phyloP scores from a whole-genome alignment of 2,113 vertebrate genomes.

The Aspiorhynchus laticeps region DNA sequence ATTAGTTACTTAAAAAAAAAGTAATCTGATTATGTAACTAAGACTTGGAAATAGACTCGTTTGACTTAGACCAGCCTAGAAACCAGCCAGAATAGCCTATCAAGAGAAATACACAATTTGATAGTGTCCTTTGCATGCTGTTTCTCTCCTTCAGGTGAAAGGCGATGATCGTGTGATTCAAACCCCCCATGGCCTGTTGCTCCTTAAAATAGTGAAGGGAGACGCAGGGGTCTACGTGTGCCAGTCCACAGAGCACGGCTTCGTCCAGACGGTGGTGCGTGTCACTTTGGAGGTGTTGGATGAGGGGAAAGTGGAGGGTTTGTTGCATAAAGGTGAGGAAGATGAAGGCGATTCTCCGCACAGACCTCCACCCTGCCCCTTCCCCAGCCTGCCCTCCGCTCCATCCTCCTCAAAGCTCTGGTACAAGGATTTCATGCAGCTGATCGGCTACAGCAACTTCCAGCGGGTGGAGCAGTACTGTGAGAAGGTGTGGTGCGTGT shows the following conservation, averaged over 20 bases:
- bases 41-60: neutral
- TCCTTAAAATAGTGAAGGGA: conserved; percentile 78
- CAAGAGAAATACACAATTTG: neutral
- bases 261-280: conserved; percentile 85
- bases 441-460: conserved; percentile 93
- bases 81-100: neutral
- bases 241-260: conserved; percentile 91
- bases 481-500: conserved; percentile 92
- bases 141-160: conserved; percentile 76
- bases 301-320: conserved; percentile 81
- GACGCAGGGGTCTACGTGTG: conserved; percentile 92
- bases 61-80: neutral
- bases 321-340: conserved; percentile 72
- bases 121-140: neutral
- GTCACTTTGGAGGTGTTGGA: conserved; percentile 86
- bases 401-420: conserved; percentile 76
- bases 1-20: neutral
- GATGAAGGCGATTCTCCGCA: conserved; percentile 60
- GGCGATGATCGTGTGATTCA: conserved; percentile 84
- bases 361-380: conserved; percentile 58
- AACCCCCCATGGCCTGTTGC: conserved; percentile 89
- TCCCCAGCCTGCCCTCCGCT: conserved; percentile 52
- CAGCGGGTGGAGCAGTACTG: conserved; percentile 95
- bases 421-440: conserved; percentile 97
- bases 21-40: neutral